Conservation (phyloP, 2,113 vertebrate genomes). For the Zootoca vivipara region DNA sequence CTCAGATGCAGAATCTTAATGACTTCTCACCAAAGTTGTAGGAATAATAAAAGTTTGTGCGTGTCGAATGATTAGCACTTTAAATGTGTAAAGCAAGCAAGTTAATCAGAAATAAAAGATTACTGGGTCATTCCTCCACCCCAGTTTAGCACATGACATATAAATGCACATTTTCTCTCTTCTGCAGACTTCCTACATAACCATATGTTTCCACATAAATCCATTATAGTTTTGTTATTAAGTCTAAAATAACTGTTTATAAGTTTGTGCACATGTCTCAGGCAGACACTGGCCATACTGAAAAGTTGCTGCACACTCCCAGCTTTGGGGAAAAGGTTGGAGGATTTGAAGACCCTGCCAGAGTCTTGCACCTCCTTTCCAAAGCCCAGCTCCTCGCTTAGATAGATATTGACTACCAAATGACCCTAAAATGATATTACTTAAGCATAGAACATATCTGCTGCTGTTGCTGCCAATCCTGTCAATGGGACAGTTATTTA, state of each 20-base stretch:
- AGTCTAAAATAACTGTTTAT: neutral
- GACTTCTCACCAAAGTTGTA: neutral
- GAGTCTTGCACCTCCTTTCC: no score
- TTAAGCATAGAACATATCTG: no score
- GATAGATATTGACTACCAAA: no score
- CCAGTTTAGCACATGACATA: neutral
- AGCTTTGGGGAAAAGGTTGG: no score
- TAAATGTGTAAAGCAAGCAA: neutral
- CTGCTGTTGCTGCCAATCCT: no score
- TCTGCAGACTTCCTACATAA: neutral
- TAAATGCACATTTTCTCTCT: neutral
- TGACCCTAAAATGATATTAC: no score
- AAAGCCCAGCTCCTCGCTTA: no score
- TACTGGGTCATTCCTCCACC: neutral
- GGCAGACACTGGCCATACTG: no score
- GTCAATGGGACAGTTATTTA: neutral
- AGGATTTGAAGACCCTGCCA: no score
- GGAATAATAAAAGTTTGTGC: rapidly evolving
- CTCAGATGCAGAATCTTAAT: neutral
- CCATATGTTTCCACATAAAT: neutral
- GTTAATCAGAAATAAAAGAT: neutral
- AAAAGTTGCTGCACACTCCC: no score
- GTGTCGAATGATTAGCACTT: neutral
- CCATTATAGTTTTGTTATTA: neutral
- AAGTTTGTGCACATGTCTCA: neutral